Evolutionary conservation across 2,113 vertebrate species (phyloP).

Genomic region (Salminus brasiliensis): DNA sequence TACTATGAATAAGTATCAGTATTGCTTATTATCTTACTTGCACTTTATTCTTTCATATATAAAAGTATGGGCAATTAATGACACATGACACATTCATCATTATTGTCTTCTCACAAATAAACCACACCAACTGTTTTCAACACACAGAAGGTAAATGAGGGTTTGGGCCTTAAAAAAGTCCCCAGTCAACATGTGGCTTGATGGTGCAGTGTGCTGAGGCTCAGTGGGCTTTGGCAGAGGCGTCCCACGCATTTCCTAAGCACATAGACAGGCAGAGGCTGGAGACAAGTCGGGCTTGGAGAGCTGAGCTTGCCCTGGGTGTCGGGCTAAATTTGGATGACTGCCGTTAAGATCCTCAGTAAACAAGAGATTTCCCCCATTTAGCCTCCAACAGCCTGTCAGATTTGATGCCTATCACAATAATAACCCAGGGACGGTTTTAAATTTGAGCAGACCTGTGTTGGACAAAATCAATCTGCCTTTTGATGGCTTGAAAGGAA

Average conservation of each 20-base stretch:
- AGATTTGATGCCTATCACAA: conserved; percentile 85
- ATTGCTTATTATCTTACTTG: too few species aligned
- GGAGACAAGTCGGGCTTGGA: conserved; percentile 44
- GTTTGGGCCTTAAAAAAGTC: neutral
- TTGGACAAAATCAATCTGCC: conserved; percentile 94
- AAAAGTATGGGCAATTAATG: neutral
- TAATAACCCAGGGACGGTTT: conserved; percentile 88
- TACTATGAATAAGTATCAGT: too few species aligned
- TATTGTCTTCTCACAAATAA: neutral
- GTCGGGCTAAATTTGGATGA: conserved; percentile 83
- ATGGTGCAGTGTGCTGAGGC: neutral
- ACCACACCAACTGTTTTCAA: neutral
- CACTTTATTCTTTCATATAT: neutral
- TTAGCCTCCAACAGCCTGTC: conserved; percentile 87
- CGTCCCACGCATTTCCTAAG: conserved; percentile 8
- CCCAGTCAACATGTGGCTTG: neutral
- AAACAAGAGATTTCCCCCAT: conserved; percentile 79
- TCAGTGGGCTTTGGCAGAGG: neutral
- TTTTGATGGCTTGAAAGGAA: conserved; percentile 86
- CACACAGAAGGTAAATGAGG: neutral
- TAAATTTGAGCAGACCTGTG: conserved; percentile 81
- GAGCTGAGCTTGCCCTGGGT: conserved; percentile 75
- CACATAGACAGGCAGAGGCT: conserved; percentile 3
- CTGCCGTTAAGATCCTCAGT: conserved; percentile 82
- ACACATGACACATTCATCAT: neutral